Base-by-base conservation (phyloP, 2,888 invertebrate species). In the Limnephilus rhombicus region DNA sequence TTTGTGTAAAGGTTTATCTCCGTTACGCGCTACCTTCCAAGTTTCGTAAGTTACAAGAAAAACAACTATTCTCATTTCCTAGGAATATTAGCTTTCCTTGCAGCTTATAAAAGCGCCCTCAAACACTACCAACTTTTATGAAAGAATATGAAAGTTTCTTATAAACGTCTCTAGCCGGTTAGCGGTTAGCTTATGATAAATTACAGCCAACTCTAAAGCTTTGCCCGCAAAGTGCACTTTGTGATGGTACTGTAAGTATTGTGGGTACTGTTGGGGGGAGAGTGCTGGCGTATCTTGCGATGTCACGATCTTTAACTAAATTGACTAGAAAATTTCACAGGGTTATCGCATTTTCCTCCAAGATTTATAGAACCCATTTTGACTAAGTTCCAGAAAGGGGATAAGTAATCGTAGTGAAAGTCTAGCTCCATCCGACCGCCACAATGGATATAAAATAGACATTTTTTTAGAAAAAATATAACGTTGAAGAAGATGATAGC, bases 171-270 rank as follows among this genome's bases (percentile, higher is more conserved):
- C 85, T 41, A 85, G 83, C 41, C n/a, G 24, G 53, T 68, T 68
- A 68, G 53, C 53, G 53, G 53, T 68, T 68, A 68, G 41, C 41
- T 85, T 85, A 85, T 85, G 41, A 85, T 85, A 85, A 85, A 85
- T 85, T 85, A 85, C 41, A 85, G 15, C 9, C 15, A 85, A 85
- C 41, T 85, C 34, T 12, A 41, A 24, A 13, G 85, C 85, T 41
- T 41, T 41, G 24, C 37, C 85, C 18, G 45, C 11, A 45, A 41
- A 85, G 41, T 85, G 85, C 85, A 45, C 45, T 85, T 41, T n/a
- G 37, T n/a, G n/a, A 29, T 29, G n/a, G 82, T 11, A 82, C 31
- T 31, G 15, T 49, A 15, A 7, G 41, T 41, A 41, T 9, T 9
- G n/a, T 81, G 9, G n/a, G 31, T 11, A 82, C 31, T 31, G 15